Conservation (phyloP, 1,140 invertebrate genomes). For the Nylanderia fulva region DNA sequence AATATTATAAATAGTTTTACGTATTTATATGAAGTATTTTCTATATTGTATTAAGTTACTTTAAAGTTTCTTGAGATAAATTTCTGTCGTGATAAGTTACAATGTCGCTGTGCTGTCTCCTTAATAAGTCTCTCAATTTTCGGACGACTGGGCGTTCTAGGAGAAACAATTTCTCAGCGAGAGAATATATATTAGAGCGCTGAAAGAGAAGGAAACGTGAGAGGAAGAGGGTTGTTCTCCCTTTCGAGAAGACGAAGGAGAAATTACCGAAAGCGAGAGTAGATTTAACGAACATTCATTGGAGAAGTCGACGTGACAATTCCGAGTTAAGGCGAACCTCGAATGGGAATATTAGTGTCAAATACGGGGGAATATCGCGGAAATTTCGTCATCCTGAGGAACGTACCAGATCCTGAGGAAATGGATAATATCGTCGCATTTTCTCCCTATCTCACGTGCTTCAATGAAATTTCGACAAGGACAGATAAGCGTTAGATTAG, state of each 20-base stretch:
- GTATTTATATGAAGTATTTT: too few species aligned
- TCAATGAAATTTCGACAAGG: constrained; percentile 31
- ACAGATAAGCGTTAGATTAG: neutral
- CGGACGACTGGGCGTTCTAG: constrained; percentile 36
- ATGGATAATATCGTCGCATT: constrained; percentile 9
- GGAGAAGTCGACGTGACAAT: neutral
- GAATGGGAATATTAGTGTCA: constrained; percentile 31
- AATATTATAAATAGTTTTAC: too few species aligned
- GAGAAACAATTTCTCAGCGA: constrained; percentile 73
- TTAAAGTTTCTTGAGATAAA: neutral
- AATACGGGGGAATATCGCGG: neutral
- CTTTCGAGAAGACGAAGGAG: neutral
- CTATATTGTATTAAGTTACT: too few species aligned
- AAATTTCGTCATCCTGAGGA: neutral
- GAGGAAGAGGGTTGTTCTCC: too few species aligned
- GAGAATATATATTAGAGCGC: constrained; percentile 68
- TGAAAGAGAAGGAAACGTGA: neutral
- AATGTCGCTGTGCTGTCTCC: neutral
- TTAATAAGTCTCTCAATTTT: constrained; percentile 45
- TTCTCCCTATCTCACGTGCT: neutral
- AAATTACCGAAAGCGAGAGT: constrained; percentile 19
- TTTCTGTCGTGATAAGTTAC: neutral
- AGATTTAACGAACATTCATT: constrained; percentile 20
- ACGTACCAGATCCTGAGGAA: constrained; percentile 17
- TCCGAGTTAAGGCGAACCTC: neutral